Evolutionary conservation across 1,140 invertebrate genomes (phyloP), one percentile per base, ranked within the genome.

Genomic region (Ooceraea biroi): DNA sequence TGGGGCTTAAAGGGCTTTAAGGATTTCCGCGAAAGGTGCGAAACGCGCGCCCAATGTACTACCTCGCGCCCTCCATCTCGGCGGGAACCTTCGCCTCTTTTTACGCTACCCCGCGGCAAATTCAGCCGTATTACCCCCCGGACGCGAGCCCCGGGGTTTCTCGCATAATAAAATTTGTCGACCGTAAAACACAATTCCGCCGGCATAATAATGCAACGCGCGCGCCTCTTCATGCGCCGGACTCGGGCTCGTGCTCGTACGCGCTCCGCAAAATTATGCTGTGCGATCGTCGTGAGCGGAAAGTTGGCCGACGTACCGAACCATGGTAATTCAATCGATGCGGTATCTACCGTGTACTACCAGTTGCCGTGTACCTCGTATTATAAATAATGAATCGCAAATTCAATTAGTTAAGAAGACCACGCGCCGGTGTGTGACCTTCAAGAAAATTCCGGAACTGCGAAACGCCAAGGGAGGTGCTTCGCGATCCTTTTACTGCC

Each of bases 1-100:
- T 71, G 84, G 52, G 73, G 85, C 57, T 89, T 77, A 89, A 78
- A 57, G 57, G 80, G 78, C 80, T 88, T 88, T 84, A 85, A 82
- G 87, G 80, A 84, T 86, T 84, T 84, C 73, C 72, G 58, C 44
- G 55, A 57, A 86, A 63, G 74, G 85, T 69, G 77, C 77, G 87
- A 88, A 89, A 86, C 77, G 65, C 61, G 87, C 52, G 58, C 30
- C 48, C 44, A n/a, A n/a, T n/a, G n/a, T n/a, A n/a, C 17, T 12
- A 41, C 46, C 46, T 5, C 52, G 11, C 14, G 2, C 30, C 30
- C n/a, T 84, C 61, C 48, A 58, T 57, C 72, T 86, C 65, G 50
- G 22, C 22, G 10, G 27, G 11, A 22, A 55, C 22, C 22, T 12
- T 60, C 74, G 65, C 52, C 55, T 61, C 46, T 65, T 61, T 80